Conservation (phyloP, 2,113 vertebrate species). For the Coreoperca whiteheadi region DNA sequence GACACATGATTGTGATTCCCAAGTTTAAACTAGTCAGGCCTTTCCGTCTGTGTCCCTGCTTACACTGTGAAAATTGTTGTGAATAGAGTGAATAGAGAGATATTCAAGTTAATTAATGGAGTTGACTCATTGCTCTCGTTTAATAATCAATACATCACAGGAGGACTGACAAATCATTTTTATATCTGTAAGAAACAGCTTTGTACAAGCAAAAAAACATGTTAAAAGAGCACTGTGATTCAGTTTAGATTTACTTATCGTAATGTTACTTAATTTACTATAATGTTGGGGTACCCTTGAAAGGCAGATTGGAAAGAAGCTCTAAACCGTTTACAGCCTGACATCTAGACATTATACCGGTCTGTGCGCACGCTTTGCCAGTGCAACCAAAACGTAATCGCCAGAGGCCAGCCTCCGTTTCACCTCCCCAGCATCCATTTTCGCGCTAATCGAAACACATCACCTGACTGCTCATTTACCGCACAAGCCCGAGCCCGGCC, state of each 20-base stretch:
- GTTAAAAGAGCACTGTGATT: not conserved
- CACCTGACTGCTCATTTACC: no score
- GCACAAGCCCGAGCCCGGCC: no score
- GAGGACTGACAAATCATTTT: not conserved
- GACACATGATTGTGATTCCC: conserved; percentile 1
- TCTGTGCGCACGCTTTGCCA: no score
- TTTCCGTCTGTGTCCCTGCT: not conserved
- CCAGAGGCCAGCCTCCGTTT: no score
- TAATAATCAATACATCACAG: conserved; percentile 2
- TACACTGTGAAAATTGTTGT: not conserved
- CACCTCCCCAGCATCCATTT: no score
- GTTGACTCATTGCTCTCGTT: not conserved
- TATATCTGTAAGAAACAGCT: not conserved
- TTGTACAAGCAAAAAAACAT: not conserved
- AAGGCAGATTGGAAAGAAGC: not conserved
- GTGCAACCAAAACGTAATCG: no score
- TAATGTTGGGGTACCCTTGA: no score
- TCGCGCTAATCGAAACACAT: no score
- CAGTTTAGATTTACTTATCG: not conserved
- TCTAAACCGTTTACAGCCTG: no score
- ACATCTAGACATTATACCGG: no score
- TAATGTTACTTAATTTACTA: not conserved
- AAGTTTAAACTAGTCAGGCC: not conserved
- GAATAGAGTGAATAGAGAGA: not conserved
- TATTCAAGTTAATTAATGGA: not conserved